Percentiles rank a stretch among this genome's conserved stretches.
These are phyloP conservation scores for Aegotheles bennettii DNA, from an alignment of 2,113 vertebrate genomes.

Conservation along the genomic window DNA sequence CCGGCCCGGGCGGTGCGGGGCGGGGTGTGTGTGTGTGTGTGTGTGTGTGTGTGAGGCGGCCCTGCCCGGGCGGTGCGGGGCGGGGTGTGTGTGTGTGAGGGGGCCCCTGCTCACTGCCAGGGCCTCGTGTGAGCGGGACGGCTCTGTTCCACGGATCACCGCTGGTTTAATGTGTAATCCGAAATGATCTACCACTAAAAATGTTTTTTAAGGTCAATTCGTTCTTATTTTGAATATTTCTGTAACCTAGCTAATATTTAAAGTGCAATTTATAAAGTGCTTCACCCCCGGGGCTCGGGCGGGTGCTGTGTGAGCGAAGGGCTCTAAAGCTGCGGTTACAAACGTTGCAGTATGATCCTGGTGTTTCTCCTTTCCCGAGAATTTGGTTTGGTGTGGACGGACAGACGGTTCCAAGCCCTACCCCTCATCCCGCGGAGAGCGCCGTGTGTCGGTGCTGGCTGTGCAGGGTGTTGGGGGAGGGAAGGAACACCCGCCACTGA, in stretches of 20 bases:
- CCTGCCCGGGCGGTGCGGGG: too few relatives aligned
- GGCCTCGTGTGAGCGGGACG: background rate
- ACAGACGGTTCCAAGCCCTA: background rate
- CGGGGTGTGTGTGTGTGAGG: too few relatives aligned
- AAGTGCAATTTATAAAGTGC: background rate
- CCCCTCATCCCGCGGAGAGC: background rate
- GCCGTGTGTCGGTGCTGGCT: background rate
- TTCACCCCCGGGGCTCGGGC: background rate
- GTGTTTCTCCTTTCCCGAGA: background rate
- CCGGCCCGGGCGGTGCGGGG: too few relatives aligned
- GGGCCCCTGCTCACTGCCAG: background rate
- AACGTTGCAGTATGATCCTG: background rate
- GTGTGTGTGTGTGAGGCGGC: too few relatives aligned
- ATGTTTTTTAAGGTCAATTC: background rate
- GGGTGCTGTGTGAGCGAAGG: accelerated
- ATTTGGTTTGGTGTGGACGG: background rate
- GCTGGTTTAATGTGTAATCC: accelerated
- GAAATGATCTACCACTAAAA: background rate
- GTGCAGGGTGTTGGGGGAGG: background rate
- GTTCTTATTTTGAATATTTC: background rate
- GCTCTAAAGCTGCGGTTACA: background rate
- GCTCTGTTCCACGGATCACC: background rate
- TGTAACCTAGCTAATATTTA: background rate
- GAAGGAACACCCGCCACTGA: background rate
- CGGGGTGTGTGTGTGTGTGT: too few relatives aligned